Percentiles rank a stretch among this genome's conserved stretches.
These are phyloP conservation scores for Misgurnus anguillicaudatus DNA, from an alignment of 2,113 vertebrate species.

Conservation along the genomic window DNA sequence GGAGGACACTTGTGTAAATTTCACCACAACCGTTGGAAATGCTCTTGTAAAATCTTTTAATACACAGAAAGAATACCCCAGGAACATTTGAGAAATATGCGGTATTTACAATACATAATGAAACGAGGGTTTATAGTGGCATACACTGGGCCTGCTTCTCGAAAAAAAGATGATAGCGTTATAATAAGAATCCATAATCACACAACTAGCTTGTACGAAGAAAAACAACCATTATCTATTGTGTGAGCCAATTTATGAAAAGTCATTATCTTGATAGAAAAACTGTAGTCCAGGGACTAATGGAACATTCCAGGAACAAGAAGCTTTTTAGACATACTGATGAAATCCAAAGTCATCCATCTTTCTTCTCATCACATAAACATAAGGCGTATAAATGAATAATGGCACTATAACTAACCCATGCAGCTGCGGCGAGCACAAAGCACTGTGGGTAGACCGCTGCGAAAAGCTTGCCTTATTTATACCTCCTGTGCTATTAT, in stretches of 20 bases:
- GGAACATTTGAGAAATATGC: neutral
- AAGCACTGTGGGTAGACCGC: constrained; percentile 40
- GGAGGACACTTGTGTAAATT: neutral
- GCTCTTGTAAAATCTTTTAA: neutral
- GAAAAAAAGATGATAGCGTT: constrained; percentile 11
- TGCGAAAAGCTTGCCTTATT: constrained; percentile 43
- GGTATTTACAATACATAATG: neutral
- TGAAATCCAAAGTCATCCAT: constrained; percentile 52
- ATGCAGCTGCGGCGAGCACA: constrained; percentile 49
- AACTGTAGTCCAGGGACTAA: constrained; percentile 49
- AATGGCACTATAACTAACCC: constrained; percentile 57
- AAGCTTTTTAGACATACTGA: constrained; percentile 47
- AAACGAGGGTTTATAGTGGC: constrained; percentile 9
- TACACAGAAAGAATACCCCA: neutral
- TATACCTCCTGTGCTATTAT: constrained; percentile 37
- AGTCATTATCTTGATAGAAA: constrained; percentile 45
- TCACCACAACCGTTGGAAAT: neutral
- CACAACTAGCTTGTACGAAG: constrained; percentile 7
- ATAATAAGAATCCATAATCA: constrained; percentile 36
- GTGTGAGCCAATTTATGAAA: constrained; percentile 36
- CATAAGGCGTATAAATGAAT: constrained; percentile 62
- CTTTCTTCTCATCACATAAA: constrained; percentile 55
- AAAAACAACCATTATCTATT: constrained; percentile 45
- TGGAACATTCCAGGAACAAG: constrained; percentile 53
- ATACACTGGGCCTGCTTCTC: neutral